A percentile compares a stretch with the other conserved stretches of the same genome.
phyloP scores from a whole-genome alignment of 1,140 invertebrate species.

The Patella vulgata region DNA sequence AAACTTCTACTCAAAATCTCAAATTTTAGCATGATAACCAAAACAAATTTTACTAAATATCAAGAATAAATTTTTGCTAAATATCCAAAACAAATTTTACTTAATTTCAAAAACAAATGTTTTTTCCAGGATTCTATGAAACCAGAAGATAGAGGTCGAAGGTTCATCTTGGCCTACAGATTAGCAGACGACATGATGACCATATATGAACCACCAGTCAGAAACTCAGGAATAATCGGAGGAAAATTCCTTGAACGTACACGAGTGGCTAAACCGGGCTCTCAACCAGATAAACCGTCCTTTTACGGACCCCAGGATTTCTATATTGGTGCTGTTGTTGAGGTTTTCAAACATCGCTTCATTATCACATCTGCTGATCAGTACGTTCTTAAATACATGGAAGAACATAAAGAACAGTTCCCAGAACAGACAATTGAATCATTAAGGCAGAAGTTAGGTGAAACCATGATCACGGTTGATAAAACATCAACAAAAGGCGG shows the following conservation, averaged over 20 bases:
- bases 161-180: conserved; percentile 66
- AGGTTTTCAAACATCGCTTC: conserved; percentile 64
- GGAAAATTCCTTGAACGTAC: conserved; percentile 67
- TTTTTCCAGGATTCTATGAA: conserved; percentile 58
- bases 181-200: conserved; percentile 67
- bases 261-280: conserved; percentile 63
- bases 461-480: conserved; percentile 1
- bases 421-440: conserved; percentile 51
- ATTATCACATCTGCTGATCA: conserved; percentile 65
- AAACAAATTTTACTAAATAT: no score
- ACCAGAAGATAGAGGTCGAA: conserved; percentile 61
- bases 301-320: conserved; percentile 67
- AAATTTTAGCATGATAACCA: no score
- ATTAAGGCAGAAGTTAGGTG: conserved; percentile 41
- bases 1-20: no score
- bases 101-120: no score
- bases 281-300: conserved; percentile 54
- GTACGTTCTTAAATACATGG: conserved; percentile 66
- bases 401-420: conserved; percentile 61
- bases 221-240: conserved; percentile 66
- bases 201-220: conserved; percentile 65
- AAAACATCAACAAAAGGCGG: conserved; percentile 53
- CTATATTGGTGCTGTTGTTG: conserved; percentile 64
- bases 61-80: no score
- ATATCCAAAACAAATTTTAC: no score